phyloP scores from a whole-genome alignment of 2,113 vertebrate genomes.

The Castor canadensis region DNA sequence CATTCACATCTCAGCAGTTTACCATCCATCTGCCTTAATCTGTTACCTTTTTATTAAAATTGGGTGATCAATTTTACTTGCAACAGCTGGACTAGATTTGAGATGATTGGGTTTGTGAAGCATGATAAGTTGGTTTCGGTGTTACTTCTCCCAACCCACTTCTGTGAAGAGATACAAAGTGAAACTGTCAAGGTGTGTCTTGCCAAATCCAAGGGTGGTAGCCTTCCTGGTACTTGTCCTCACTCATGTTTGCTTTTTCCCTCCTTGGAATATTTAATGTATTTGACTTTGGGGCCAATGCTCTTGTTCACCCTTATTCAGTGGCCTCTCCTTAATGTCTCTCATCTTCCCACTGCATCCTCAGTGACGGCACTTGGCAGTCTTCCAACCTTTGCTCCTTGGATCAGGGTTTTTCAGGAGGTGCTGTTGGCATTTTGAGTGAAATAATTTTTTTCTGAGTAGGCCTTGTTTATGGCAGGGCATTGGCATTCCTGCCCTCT shows the following conservation, averaged over 20 bases:
- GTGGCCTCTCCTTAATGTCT: neutral
- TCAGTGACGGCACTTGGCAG: neutral
- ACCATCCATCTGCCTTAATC: neutral
- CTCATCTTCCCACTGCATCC: neutral
- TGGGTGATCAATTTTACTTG: neutral
- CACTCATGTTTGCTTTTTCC: neutral
- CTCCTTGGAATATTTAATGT: no score
- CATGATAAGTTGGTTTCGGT: neutral
- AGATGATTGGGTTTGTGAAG: neutral
- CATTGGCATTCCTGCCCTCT: neutral
- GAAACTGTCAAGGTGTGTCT: neutral
- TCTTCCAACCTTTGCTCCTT: no score
- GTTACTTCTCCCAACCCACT: neutral
- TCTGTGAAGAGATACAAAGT: fast-evolving
- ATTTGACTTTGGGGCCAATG: neutral
- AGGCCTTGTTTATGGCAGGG: neutral
- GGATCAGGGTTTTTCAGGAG: neutral
- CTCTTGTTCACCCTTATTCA: fast-evolving
- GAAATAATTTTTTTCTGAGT: neutral
- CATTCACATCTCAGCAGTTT: neutral
- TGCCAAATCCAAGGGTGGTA: no score
- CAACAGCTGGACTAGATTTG: neutral
- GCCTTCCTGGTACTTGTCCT: neutral
- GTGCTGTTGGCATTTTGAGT: neutral
- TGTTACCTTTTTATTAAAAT: neutral